A percentile compares a stretch with the other conserved stretches of the same genome.
phyloP scores from a whole-genome alignment of 2,113 vertebrate genomes.

The Embiotoca jacksoni region DNA sequence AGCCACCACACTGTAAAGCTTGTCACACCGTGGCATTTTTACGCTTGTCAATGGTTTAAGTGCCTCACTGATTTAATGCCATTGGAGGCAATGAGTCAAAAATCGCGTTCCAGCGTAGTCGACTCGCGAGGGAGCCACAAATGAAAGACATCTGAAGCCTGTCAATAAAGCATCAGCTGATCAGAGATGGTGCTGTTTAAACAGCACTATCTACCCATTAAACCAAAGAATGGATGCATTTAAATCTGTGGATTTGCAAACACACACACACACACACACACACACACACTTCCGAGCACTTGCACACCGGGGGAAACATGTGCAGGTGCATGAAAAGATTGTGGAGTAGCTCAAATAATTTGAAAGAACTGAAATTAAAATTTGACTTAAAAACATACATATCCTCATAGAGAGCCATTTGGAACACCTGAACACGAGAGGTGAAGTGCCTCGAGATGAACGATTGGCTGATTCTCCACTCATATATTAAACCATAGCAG shows the following conservation, averaged over 20 bases:
- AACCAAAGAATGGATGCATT: not conserved
- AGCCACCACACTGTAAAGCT: slow-evolving; percentile 48
- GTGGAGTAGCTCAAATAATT: not conserved
- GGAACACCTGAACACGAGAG: not conserved
- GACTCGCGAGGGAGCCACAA: not conserved
- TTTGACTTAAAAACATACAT: too few relatives aligned
- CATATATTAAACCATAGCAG: too few relatives aligned
- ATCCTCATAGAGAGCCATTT: not conserved
- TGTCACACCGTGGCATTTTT: slow-evolving; percentile 31
- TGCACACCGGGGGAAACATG: not conserved
- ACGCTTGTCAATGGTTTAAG: slow-evolving; percentile 12
- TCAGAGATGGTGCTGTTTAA: not conserved
- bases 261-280: too few relatives aligned
- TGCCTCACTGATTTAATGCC: slow-evolving; percentile 35
- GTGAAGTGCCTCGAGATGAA: not conserved
- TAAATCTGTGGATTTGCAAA: not conserved
- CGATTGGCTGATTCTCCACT: too few relatives aligned
- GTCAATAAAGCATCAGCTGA: slow-evolving; percentile 15
- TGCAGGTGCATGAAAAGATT: not conserved
- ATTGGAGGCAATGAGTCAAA: slow-evolving; percentile 37
- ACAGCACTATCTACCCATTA: not conserved
- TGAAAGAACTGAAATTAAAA: too few relatives aligned
- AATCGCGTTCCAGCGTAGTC: slow-evolving; percentile 6
- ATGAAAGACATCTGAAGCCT: slow-evolving; percentile 7
- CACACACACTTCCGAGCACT: not conserved